phyloP scores from a whole-genome alignment of 1,140 invertebrate genomes.

The Drosophila sechellia region DNA sequence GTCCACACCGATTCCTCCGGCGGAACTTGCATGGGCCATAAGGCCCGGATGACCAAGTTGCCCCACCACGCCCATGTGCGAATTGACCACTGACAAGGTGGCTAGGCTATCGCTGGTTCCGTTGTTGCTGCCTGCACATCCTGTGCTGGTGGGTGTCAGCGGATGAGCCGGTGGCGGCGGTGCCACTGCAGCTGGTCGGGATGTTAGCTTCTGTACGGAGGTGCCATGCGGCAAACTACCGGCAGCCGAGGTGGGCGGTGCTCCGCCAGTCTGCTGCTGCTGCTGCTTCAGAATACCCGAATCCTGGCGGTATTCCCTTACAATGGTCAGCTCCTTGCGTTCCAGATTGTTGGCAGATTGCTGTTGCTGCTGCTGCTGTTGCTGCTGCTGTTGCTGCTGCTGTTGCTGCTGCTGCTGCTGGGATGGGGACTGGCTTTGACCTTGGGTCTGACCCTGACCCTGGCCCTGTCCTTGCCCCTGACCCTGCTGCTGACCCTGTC shows the following conservation, averaged over 20 bases:
- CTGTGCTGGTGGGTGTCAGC: constrained; percentile 12
- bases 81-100: constrained; percentile 89
- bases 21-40: constrained; percentile 57
- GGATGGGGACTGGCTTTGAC: constrained; percentile 46
- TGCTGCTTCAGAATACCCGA: constrained; percentile 53
- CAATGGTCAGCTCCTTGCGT: constrained; percentile 85
- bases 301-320: constrained; percentile 85
- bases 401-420: constrained; percentile 27
- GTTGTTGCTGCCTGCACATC: constrained; percentile 15
- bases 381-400: constrained; percentile 51
- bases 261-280: neutral
- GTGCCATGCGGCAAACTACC: constrained; percentile 57
- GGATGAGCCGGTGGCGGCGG: constrained; percentile 9
- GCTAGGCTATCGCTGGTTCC: constrained; percentile 85
- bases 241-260: constrained; percentile 16
- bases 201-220: constrained; percentile 62
- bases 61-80: constrained; percentile 68
- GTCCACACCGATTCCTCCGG: constrained; percentile 44
- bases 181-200: constrained; percentile 7
- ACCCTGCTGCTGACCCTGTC: constrained; percentile 31
- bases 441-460: constrained; percentile 9
- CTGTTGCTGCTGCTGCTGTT: constrained; percentile 48
- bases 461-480: constrained; percentile 3
- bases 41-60: constrained; percentile 53
- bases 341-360: constrained; percentile 73